Evolutionary conservation across 2,113 vertebrate species (phyloP), one percentile per base, ranked within the genome.

Genomic region (Asarcornis scutulata): DNA sequence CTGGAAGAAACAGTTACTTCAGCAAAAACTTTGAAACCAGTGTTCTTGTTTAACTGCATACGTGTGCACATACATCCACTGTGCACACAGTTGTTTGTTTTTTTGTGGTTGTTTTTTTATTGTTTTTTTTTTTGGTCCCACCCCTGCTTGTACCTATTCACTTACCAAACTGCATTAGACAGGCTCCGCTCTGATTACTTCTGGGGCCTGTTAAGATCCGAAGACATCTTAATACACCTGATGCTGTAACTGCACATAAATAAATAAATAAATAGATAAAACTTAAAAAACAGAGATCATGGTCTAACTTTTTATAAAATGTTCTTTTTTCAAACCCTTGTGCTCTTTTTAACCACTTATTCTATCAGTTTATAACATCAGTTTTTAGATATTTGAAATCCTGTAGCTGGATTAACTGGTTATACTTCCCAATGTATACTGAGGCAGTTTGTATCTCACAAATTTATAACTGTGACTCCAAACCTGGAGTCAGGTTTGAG

Each of bases 131-230:
- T 52, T 17, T 32, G 17, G 20, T 3, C 4, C 3, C 2, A 7
- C 25, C 56, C 16, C 76, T 17, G 8, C 29, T 27, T 0, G 0
- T 9, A 53, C 3, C 0, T 78, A 68, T 53, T n/a, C 1, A 1
- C 12, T 44, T 69, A 42, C 15, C 63, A n/a, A 68, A 81, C 40
- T 77, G 21, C 3, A 8, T 8, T 31, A 26, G 8, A 42, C 22
- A 32, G 9, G 1, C 66, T 60, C 8, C 6, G 38, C 56, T 71
- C 32, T 17, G 10, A 67, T 29, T 42, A 16, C 17, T 80, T 58
- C 52, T 77, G 48, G 29, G 58, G 9, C 3, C 26, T 20, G 11
- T 67, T 72, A 32, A 23, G 31, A 29, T 27, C 48, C 77, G 44
- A 69, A 86, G 9, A 44, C 5, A 8, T 59, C n/a, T 74, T 50